Evolutionary conservation across 2,888 invertebrate species (phyloP), one percentile per base, ranked within the genome.

Genomic region (Mongoloraphidia duomilia): DNA sequence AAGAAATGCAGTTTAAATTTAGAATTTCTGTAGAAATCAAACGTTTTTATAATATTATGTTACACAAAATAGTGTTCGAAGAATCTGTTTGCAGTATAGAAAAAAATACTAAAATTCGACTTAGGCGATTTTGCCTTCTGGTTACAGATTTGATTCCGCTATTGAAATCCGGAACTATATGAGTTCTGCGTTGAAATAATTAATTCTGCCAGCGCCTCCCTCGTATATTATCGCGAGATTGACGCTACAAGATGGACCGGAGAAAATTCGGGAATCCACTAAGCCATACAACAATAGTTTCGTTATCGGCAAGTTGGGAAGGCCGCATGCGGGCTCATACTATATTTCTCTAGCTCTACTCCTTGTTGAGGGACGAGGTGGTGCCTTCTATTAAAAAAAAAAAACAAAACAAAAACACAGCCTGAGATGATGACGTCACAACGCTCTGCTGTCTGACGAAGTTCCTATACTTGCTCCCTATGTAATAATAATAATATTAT

Each of bases 351-450:
- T 40, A 42, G 36, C 42, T 36, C 33, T 45, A 45, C 44, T 50
- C 46, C 47, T 54, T 56, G 57, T 56, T 57, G 57, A 55, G 56
- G 55, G 55, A 55, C 56, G 52, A 48, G 53, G 56, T 26, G 26
- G 26, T 57, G 57, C 56, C 56, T 56, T 56, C 48, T 48, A 37
- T 41, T 42, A 43, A 37, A 47, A 36, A 37, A 48, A 43, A 37
- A 47, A 36, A 37, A 46, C 17, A 45, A 26, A 42, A 48, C 48
- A 37, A 46, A 17, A 45, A 26, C 42, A 48, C 48, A 48, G 48
- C 48, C 48, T 48, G 48, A 48, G 42, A 48, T 43, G 48, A 26
- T 38, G 48, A 35, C 17, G 48, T 48, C 34, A 40, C 48, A 48
- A 48, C 26, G 26, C 26, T 26, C 26, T 26, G 48, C 48, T 48